Percentiles rank a stretch among this genome's conserved stretches.
phyloP scores from a whole-genome alignment of 2,113 vertebrate genomes.

The Xenus cinereus region DNA sequence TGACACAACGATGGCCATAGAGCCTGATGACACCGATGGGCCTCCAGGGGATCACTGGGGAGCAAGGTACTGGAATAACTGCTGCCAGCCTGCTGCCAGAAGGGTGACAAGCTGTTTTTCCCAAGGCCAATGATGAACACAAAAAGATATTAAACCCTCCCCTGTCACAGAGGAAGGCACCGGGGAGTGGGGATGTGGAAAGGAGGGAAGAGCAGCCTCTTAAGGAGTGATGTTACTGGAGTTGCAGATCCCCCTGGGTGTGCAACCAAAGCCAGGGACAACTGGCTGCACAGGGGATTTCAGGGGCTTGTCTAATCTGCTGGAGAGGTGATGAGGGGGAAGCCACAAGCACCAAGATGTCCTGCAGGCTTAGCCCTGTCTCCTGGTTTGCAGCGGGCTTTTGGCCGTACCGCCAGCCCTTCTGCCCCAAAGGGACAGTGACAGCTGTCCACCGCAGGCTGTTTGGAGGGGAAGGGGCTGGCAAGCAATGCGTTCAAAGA shows the following conservation, averaged over 20 bases:
- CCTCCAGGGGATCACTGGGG: background rate
- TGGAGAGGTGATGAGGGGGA: background rate
- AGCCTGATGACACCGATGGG: background rate
- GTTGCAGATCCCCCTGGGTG: background rate
- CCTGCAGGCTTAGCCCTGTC: background rate
- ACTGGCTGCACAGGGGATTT: background rate
- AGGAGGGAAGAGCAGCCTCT: background rate
- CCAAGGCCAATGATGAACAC: background rate
- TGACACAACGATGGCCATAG: background rate
- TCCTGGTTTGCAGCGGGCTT: background rate
- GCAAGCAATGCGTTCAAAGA: background rate
- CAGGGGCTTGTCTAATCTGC: background rate
- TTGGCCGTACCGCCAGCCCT: fast-evolving
- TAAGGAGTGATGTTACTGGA: background rate
- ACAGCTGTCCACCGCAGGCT: background rate
- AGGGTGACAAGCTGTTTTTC: background rate
- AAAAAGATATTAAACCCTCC: background rate
- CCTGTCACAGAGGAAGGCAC: background rate
- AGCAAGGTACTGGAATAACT: background rate
- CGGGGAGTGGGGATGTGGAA: background rate
- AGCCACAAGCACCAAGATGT: background rate
- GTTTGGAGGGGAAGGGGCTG: background rate
- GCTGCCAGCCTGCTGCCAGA: background rate
- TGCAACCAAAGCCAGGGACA: background rate
- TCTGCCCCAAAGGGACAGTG: background rate